Evolutionary conservation across 1,140 invertebrate species (phyloP).

Genomic region (Oncopodura yosiiana): DNA sequence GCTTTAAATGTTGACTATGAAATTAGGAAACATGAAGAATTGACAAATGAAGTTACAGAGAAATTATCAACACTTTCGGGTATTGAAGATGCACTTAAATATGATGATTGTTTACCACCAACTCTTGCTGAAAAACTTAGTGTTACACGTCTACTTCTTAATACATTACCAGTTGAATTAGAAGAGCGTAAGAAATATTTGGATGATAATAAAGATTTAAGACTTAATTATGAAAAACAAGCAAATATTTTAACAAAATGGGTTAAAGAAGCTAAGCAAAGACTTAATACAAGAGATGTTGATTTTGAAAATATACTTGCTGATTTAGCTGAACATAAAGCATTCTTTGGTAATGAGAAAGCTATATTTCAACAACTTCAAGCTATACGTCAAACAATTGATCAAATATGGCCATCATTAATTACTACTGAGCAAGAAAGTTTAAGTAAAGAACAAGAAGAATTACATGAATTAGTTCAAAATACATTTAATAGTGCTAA

Average conservation of each 20-base stretch:
- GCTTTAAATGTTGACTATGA: conserved; percentile 68
- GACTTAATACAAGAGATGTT: conserved; percentile 58
- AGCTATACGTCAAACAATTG: conserved; percentile 67
- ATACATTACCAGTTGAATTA: conserved; percentile 65
- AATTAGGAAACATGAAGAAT: conserved; percentile 61
- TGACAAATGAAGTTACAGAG: conserved; percentile 58
- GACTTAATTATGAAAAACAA: conserved; percentile 58
- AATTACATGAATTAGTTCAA: conserved; percentile 64
- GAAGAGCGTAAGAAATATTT: conserved; percentile 68
- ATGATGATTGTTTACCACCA: conserved; percentile 65
- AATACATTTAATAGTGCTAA: conserved; percentile 71
- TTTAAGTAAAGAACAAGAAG: conserved; percentile 62
- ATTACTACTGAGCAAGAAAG: conserved; percentile 68
- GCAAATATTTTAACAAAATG: conserved; percentile 71
- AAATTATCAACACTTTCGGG: conserved; percentile 58
- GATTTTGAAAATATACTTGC: conserved; percentile 38
- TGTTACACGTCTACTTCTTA: conserved; percentile 63
- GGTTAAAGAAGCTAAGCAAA: conserved; percentile 70
- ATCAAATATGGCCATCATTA: conserved; percentile 76
- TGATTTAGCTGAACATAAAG: conserved; percentile 70
- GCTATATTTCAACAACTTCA: conserved; percentile 68
- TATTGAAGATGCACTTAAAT: conserved; percentile 56
- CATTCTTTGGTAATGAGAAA: conserved; percentile 67
- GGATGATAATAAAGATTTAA: conserved; percentile 63
- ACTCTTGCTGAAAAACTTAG: conserved; percentile 70